A percentile compares a stretch with the other conserved stretches of the same genome.
These are phyloP conservation scores for Nannoperca obscura DNA, from an alignment of 2,797 vertebrate genomes.

Conservation along the genomic window DNA sequence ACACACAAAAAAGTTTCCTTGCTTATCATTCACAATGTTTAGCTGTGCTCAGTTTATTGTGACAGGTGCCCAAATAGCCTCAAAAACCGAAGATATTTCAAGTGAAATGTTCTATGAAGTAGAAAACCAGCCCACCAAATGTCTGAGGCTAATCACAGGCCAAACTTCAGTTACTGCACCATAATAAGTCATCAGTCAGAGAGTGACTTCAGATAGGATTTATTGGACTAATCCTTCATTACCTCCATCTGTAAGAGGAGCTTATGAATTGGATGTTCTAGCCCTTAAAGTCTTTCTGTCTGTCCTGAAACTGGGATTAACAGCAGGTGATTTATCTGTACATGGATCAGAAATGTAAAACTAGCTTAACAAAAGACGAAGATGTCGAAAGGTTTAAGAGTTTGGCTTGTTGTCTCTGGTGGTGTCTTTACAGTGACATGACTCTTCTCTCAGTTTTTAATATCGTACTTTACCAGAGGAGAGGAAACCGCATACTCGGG, in stretches of 20 bases:
- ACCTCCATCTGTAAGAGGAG: constrained; percentile 66
- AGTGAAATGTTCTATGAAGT: constrained; percentile 5
- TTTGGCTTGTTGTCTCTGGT: constrained; percentile 8
- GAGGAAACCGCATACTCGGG: constrained; percentile 37
- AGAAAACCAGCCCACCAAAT: not conserved
- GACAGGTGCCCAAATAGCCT: constrained; percentile 10
- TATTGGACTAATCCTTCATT: constrained; percentile 70
- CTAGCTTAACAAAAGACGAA: constrained; percentile 21
- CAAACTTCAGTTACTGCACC: constrained; percentile 15
- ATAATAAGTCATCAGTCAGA: constrained; percentile 51
- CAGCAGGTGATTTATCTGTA: constrained; percentile 54
- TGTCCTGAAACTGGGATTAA: constrained; percentile 61
- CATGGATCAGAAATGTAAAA: constrained; percentile 52
- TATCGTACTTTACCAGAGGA: not conserved
- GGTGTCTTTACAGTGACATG: not conserved
- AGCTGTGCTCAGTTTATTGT: not conserved
- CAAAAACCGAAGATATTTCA: not conserved
- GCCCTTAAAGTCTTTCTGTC: constrained; percentile 40
- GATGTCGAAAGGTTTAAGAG: constrained; percentile 15
- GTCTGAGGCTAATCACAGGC: constrained; percentile 36
- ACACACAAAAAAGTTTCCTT: not conserved
- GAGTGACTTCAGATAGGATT: constrained; percentile 53
- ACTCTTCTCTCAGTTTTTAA: constrained; percentile 3
- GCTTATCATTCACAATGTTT: not conserved
- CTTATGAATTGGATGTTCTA: constrained; percentile 54